Base-by-base conservation (phyloP, 1,140 invertebrate genomes). In the Neoseiulus cucumeris region DNA sequence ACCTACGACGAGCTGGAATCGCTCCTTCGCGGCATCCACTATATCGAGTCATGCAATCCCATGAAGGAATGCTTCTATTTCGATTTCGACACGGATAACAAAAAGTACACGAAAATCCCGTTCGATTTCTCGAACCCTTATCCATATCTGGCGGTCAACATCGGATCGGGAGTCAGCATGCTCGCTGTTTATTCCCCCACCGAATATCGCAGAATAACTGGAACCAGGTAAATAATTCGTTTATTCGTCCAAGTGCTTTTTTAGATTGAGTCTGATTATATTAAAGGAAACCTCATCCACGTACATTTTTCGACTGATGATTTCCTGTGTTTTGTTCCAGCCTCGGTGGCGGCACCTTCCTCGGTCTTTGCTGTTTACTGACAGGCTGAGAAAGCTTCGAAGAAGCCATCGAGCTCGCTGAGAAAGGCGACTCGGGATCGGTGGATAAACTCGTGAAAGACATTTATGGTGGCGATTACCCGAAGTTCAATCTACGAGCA, bases 1-100 rank as follows among this genome's bases (percentile, higher is more conserved):
- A 98, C 98, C 77, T 91, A 90, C 76, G 95, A 98, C 77, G 95
- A 98, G 75, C 77, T 98, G 67, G 90, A 96, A 74, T 93, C 91
- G 39, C 77, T 98, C 39, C 89, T 98, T 69, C 85, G 87, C 68
- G 95, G 95, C 9, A 89, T 98, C 72, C 82, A 96, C 72, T 97
- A 89, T 76, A 86, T 96, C 67, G 92, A 97, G 76, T 82, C 84
- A 29, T 85, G 89, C 73, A 93, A 92, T 78, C 80, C 80, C 25
- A 81, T 80, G 59, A 72, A 72, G 55, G 95, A 98, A 77, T 96
- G 92, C 74, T 98, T 97, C 76, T 98, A 92, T 76, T 95, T 86
- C 81, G 80, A 82, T 33, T 78, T 89, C 77, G 85, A 87, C 6
- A 83, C 84, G 0, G 82, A 88, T 66, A 80, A 84, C 64, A 79